Conservation (phyloP, 2,797 vertebrate genomes). For the Diceros bicornis region DNA sequence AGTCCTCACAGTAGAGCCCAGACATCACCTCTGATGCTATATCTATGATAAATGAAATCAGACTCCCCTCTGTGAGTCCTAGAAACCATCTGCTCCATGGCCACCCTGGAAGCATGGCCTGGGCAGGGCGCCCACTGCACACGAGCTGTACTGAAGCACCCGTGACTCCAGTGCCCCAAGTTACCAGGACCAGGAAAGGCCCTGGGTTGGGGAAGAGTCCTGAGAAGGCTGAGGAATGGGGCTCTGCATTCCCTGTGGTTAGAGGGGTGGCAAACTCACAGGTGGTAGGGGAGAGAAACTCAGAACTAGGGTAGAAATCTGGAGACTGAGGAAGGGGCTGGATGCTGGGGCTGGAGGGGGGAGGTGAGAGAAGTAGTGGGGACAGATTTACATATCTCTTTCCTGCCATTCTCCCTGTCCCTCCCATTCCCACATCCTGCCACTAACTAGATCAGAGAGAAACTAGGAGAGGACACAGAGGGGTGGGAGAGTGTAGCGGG, state of each 20-base stretch:
- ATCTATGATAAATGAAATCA: neutral
- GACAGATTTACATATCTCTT: neutral
- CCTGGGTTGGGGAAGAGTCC: neutral
- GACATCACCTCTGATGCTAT: neutral
- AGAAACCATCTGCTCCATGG: neutral
- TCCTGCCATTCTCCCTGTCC: neutral
- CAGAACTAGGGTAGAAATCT: neutral
- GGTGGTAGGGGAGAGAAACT: neutral
- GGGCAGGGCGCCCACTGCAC: accelerated
- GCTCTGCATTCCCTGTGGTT: neutral
- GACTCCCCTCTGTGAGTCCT: neutral
- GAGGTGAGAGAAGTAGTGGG: neutral
- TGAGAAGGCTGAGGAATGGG: neutral
- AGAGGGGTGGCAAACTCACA: neutral
- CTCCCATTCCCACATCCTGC: neutral
- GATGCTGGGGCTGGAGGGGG: neutral
- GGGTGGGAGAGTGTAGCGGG: no score
- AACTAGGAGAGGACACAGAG: neutral
- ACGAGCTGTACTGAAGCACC: neutral
- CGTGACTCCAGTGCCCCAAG: neutral
- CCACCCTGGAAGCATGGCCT: neutral
- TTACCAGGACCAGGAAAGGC: neutral
- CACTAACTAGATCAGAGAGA: neutral
- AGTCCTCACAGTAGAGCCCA: neutral
- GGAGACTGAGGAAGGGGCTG: neutral